Conservation (phyloP, 2,113 vertebrate species). For the Cheirogaleus medius region DNA sequence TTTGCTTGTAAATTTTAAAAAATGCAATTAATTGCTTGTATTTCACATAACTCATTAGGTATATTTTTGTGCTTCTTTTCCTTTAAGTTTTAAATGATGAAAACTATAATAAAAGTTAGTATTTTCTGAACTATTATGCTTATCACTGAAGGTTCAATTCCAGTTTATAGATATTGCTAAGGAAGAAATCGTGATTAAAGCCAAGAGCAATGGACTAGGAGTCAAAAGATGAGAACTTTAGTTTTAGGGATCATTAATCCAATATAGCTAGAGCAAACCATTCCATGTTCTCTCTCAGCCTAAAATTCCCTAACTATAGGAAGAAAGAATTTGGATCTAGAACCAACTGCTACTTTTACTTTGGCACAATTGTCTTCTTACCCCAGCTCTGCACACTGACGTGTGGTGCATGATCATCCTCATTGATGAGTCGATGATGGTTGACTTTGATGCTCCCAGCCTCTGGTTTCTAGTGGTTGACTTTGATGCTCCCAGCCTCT, state of each 20-base stretch:
- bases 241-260: background rate
- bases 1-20: background rate
- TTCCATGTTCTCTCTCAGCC: background rate
- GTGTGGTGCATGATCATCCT: background rate
- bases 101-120: background rate
- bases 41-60: background rate
- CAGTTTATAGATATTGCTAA: background rate
- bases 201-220: background rate
- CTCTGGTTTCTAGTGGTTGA: background rate
- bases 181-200: background rate
- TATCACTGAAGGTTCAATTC: background rate
- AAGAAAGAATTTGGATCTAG: background rate
- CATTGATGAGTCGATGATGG: background rate
- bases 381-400: background rate
- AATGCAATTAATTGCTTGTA: background rate
- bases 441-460: background rate
- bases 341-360: background rate
- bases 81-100: background rate
- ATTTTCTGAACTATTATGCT: background rate
- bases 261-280: background rate
- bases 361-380: background rate
- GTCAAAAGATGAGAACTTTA: background rate
- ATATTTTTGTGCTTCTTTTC: background rate
- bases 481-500: too few relatives aligned
- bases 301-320: background rate